Evolutionary conservation across 2,888 invertebrate species (phyloP).

Genomic region (Reticulitermes lucifugus): DNA sequence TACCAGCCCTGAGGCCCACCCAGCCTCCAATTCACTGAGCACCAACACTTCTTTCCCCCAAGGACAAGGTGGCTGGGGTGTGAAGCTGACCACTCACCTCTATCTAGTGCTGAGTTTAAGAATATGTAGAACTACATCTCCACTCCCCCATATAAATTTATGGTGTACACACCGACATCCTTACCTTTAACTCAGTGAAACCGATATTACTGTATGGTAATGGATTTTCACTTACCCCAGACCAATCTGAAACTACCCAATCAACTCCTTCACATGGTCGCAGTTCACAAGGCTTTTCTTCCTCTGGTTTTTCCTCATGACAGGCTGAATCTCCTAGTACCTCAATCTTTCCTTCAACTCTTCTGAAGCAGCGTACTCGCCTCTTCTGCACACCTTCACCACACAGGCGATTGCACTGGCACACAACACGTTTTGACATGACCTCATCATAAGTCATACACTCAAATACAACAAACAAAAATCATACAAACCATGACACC

Average conservation of each 20-base stretch:
- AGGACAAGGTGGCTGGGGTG: too few relatives aligned
- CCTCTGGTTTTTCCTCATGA: slow-evolving; percentile 75
- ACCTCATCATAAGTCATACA: background rate
- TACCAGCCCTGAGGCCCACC: too few relatives aligned
- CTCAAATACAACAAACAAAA: too few relatives aligned
- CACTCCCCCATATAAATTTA: too few relatives aligned
- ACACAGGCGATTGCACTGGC: slow-evolving; percentile 89
- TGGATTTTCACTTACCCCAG: slow-evolving; percentile 74
- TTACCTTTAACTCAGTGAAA: too few relatives aligned
- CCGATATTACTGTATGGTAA: background rate
- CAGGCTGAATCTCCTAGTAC: slow-evolving; percentile 73
- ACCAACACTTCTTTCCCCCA: too few relatives aligned
- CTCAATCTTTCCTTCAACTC: slow-evolving; percentile 72
- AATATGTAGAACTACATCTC: too few relatives aligned
- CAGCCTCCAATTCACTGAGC: too few relatives aligned
- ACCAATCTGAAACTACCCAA: slow-evolving; percentile 90
- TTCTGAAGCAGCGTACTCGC: slow-evolving; percentile 82
- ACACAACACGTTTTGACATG: slow-evolving; percentile 23
- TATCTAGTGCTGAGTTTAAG: too few relatives aligned
- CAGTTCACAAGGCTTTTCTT: slow-evolving; percentile 77
- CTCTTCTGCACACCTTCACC: slow-evolving; percentile 88
- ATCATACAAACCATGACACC: too few relatives aligned
- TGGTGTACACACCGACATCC: too few relatives aligned
- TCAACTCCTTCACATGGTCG: slow-evolving; percentile 92
- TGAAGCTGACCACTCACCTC: too few relatives aligned